phyloP scores from a whole-genome alignment of 30 jellyfish, hydroid and myxozoan species.

The Turritopsis dohrnii region DNA sequence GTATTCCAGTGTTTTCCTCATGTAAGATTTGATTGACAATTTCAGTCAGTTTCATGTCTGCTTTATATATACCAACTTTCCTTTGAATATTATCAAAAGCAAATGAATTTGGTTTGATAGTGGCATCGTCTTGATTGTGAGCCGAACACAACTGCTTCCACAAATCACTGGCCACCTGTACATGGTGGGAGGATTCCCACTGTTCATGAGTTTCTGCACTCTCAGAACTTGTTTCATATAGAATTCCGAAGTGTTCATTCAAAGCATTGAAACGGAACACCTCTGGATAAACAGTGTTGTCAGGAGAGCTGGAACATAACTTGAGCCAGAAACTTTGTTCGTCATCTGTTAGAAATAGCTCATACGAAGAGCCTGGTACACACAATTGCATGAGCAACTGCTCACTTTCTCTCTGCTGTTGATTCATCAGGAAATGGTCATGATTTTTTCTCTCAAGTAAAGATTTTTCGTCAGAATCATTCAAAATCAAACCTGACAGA shows the following conservation, averaged over 20 bases:
- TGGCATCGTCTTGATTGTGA: not conserved
- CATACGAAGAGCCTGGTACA: not conserved
- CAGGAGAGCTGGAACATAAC: slow-evolving; percentile 67
- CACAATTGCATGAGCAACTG: not conserved
- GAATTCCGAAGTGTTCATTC: slow-evolving; percentile 6
- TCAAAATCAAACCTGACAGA: slow-evolving; percentile 6
- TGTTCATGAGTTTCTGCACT: not conserved
- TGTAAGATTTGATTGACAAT: not conserved
- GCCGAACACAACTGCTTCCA: slow-evolving; percentile 8
- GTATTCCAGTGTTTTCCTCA: not conserved
- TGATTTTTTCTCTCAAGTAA: not conserved
- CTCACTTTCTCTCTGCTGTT: not conserved
- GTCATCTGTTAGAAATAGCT: not conserved
- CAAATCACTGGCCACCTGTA: not conserved
- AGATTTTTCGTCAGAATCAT: slow-evolving; percentile 8
- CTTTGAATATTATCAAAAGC: not conserved
- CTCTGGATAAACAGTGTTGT: slow-evolving; percentile 62
- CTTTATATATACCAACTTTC: not conserved
- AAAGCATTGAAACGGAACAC: slow-evolving; percentile 25
- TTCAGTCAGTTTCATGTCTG: not conserved
- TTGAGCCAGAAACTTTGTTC: slow-evolving; percentile 67
- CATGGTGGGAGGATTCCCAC: not conserved
- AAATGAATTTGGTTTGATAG: slow-evolving; percentile 14
- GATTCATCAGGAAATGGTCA: not conserved
- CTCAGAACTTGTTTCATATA: not conserved